Conservation (phyloP, 2,113 vertebrate species). For the Stercorarius parasiticus region DNA sequence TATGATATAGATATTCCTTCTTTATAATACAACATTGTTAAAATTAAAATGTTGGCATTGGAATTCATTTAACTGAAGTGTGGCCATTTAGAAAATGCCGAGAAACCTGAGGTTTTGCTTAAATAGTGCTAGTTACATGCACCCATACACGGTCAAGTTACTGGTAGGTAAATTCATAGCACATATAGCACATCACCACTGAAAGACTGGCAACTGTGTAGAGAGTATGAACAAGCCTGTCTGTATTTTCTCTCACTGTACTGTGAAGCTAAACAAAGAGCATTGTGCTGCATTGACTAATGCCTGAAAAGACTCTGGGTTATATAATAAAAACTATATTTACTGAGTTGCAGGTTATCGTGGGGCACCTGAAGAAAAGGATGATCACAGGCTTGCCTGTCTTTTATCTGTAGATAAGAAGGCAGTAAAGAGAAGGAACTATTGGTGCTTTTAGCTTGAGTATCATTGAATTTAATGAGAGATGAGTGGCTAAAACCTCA, state of each 20-base stretch:
- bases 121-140: background rate
- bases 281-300: background rate
- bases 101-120: background rate
- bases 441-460: constrained; percentile 13
- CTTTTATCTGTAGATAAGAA: background rate
- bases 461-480: constrained; percentile 37
- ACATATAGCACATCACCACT: background rate
- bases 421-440: background rate
- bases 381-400: constrained; percentile 31
- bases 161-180: background rate
- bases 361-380: background rate
- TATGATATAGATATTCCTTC: background rate
- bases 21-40: background rate
- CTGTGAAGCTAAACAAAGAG: background rate
- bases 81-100: background rate
- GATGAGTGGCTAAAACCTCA: constrained; percentile 1
- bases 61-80: background rate
- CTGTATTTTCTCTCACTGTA: background rate
- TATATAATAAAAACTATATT: constrained; percentile 22
- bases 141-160: background rate
- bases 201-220: background rate
- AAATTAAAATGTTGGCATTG: background rate
- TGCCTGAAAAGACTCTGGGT: background rate
- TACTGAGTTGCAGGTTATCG: constrained; percentile 34
- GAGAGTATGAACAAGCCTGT: background rate